These are phyloP conservation scores for Rhegmatorhina hoffmannsi DNA, from an alignment of 2,113 vertebrate species.

Conservation along the genomic window DNA sequence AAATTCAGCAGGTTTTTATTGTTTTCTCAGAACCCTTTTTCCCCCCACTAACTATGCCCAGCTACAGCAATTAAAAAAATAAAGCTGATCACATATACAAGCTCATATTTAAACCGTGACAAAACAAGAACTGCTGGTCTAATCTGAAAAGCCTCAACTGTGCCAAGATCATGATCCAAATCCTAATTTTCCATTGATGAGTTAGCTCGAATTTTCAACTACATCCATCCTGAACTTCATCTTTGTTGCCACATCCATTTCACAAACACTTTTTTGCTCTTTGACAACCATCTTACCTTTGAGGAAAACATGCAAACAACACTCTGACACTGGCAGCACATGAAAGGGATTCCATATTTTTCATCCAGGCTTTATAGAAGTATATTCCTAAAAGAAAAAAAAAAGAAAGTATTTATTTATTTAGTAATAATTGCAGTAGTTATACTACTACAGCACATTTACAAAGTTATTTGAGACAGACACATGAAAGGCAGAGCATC, in stretches of 20 bases:
- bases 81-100: neutral
- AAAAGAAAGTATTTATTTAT: neutral
- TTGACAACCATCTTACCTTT: neutral
- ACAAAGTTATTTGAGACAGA: neutral
- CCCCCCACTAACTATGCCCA: neutral
- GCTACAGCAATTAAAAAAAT: neutral
- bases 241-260: neutral
- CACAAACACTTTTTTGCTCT: neutral
- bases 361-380: neutral
- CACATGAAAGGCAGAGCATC: neutral
- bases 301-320: neutral
- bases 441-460: neutral
- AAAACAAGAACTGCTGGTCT: neutral
- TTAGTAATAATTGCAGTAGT: neutral
- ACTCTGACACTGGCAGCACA: neutral
- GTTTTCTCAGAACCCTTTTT: slow-evolving; percentile 11
- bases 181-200: neutral
- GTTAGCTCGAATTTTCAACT: neutral
- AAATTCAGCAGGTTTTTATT: slow-evolving; percentile 52
- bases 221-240: neutral
- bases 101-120: neutral
- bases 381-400: neutral
- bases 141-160: neutral
- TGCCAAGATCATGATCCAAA: neutral
- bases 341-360: neutral